Conservation (phyloP, 2,797 vertebrate genomes). For the Coracias cyanogaster region DNA sequence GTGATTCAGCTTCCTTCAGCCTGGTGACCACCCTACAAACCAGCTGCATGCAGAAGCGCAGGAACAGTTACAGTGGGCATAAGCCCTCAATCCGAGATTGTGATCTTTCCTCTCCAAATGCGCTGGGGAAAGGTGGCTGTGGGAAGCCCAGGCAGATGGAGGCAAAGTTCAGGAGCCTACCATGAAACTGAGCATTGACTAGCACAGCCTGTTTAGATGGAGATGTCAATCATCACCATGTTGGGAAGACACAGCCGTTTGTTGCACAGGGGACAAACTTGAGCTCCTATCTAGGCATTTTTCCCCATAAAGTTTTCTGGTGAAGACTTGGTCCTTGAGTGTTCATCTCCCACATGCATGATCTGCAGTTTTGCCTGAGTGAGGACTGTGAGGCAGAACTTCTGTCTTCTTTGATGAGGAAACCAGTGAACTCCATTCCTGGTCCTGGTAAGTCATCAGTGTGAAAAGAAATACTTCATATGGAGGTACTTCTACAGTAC, state of each 20-base stretch:
- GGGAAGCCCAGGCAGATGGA: background rate
- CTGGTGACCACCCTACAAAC: background rate
- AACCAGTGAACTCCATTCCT: background rate
- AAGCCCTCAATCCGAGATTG: background rate
- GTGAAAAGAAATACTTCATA: background rate
- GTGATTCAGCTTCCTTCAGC: background rate
- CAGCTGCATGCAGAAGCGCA: background rate
- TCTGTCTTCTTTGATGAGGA: background rate
- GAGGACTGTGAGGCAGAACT: background rate
- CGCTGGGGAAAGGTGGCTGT: background rate
- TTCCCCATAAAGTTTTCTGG: background rate
- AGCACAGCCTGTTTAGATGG: background rate
- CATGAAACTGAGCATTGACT: rapidly evolving
- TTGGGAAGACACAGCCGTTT: background rate
- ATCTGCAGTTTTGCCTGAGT: background rate
- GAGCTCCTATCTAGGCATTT: background rate
- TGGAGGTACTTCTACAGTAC: background rate
- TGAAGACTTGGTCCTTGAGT: background rate
- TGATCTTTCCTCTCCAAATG: background rate
- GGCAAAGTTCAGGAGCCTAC: rapidly evolving
- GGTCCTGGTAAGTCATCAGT: background rate
- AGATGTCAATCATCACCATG: rapidly evolving
- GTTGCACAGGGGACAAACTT: background rate
- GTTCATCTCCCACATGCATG: background rate
- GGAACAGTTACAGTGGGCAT: background rate